Evolutionary conservation across 2,888 invertebrate genomes (phyloP).

Genomic region (Xanthia togata): DNA sequence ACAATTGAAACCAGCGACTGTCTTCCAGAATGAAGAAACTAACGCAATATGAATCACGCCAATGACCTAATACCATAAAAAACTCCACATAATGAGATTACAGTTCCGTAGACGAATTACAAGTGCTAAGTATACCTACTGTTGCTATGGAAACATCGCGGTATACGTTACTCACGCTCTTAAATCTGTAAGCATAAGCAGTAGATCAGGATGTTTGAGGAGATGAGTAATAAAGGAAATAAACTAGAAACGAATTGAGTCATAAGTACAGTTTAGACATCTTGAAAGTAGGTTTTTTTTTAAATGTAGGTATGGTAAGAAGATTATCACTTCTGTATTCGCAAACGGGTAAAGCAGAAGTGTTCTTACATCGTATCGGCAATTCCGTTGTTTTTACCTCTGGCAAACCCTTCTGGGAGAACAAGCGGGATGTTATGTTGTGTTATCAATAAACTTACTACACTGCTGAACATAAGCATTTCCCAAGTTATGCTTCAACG

Average conservation of each 20-base stretch:
- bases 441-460: neutral
- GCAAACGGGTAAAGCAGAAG: neutral
- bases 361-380: neutral
- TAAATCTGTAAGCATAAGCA: conserved; percentile 19
- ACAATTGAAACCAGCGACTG: neutral
- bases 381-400: neutral
- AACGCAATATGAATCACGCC: conserved; percentile 52
- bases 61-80: conserved; percentile 59
- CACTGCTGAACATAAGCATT: neutral
- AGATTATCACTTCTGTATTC: neutral
- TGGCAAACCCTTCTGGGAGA: neutral
- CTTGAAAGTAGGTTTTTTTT: neutral
- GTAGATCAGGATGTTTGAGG: neutral
- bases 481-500: neutral
- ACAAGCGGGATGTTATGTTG: neutral
- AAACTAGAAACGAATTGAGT: neutral
- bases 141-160: conserved; percentile 40
- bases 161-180: conserved; percentile 14
- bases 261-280: neutral
- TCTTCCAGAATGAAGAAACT: conserved; percentile 13
- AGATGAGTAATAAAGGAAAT: conserved; percentile 22
- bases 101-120: conserved; percentile 33
- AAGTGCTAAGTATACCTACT: conserved; percentile 41
- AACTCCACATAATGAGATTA: conserved; percentile 50
- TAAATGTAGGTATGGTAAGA: neutral